These are phyloP conservation scores for Tinamus guttatus DNA, from an alignment of 2,113 vertebrate species.

Conservation along the genomic window DNA sequence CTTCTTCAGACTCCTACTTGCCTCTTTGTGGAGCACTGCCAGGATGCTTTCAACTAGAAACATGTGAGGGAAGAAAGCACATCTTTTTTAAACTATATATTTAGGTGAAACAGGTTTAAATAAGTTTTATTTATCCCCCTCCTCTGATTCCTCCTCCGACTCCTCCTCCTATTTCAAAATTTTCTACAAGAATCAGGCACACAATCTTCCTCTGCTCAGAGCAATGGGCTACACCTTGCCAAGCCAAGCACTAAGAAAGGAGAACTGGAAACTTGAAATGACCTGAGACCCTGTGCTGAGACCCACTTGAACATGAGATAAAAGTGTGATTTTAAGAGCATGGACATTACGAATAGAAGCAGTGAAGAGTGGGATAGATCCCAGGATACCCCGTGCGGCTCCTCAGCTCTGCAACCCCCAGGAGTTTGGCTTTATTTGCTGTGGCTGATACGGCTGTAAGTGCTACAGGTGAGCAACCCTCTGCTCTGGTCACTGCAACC, in stretches of 20 bases:
- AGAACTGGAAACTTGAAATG: background rate
- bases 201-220: background rate
- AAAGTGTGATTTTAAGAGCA: background rate
- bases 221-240: background rate
- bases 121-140: background rate
- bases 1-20: background rate
- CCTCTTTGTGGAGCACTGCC: too few relatives aligned
- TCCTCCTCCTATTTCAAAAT: too few relatives aligned
- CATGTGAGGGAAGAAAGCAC: too few relatives aligned
- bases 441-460: fast-evolving
- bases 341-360: background rate
- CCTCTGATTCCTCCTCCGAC: too few relatives aligned
- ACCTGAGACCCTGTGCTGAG: fast-evolving
- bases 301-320: background rate
- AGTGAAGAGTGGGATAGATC: background rate
- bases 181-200: background rate
- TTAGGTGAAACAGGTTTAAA: background rate
- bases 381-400: background rate
- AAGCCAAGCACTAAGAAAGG: background rate
- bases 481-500: background rate
- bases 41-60: too few relatives aligned
- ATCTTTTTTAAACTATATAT: too few relatives aligned
- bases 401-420: background rate
- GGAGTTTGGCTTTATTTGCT: background rate
- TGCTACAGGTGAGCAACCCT: background rate